Evolutionary conservation across 2,888 invertebrate species (phyloP).

Genomic region (Taphrorychus bicolor): DNA sequence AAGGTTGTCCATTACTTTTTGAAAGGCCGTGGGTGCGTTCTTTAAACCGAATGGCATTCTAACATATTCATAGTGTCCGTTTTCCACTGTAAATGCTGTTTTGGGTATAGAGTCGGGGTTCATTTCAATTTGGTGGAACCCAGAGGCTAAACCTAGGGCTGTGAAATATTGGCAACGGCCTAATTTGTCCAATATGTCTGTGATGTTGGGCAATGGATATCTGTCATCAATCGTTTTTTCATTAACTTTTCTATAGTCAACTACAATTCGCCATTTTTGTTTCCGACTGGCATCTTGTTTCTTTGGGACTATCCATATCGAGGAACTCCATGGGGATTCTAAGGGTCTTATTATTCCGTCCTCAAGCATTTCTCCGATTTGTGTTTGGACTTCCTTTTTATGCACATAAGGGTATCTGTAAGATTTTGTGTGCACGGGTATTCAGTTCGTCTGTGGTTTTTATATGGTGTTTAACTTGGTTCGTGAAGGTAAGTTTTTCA

Average conservation of each 20-base stretch:
- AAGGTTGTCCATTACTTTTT: background rate
- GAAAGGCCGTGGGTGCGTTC: constrained; percentile 1
- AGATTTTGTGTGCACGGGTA: background rate
- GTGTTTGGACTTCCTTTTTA: constrained; percentile 3
- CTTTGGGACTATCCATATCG: constrained; percentile 45
- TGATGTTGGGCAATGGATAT: constrained; percentile 42
- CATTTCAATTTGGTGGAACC: constrained; percentile 8
- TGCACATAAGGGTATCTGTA: constrained; percentile 9
- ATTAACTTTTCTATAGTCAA: constrained; percentile 38
- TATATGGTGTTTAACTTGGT: constrained; percentile 11
- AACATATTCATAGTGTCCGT: constrained; percentile 2
- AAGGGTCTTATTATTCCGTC: constrained; percentile 43
- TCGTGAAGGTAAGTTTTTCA: background rate
- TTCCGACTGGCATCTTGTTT: constrained; percentile 35
- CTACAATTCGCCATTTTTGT: constrained; percentile 41
- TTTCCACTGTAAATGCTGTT: constrained; percentile 1
- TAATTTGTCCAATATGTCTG: constrained; percentile 40
- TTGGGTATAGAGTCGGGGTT: background rate
- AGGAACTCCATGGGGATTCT: constrained; percentile 35
- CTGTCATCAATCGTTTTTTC: constrained; percentile 45
- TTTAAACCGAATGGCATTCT: constrained; percentile 5
- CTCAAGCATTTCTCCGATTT: constrained; percentile 11
- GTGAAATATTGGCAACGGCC: constrained; percentile 42
- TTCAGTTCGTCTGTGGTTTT: constrained; percentile 6
- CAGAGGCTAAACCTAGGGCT: constrained; percentile 36